These are phyloP conservation scores for Ecdyonurus torrentis DNA, from an alignment of 2,888 invertebrate genomes.

Conservation along the genomic window DNA sequence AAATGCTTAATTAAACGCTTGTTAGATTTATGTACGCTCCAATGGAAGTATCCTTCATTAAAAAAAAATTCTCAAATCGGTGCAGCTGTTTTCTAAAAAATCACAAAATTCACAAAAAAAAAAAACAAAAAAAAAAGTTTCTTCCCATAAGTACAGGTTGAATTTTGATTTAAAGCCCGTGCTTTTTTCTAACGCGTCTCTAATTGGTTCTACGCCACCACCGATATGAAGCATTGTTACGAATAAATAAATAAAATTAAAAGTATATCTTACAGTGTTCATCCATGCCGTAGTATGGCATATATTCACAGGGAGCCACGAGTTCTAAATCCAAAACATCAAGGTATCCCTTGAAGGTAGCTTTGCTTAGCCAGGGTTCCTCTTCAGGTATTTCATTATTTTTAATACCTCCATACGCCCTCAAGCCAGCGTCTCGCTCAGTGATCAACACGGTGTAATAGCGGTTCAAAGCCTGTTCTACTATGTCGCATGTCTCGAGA, in stretches of 20 bases:
- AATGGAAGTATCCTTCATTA: too few species aligned
- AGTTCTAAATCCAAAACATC: constrained; percentile 36
- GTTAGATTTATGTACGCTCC: too few species aligned
- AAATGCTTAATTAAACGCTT: too few species aligned
- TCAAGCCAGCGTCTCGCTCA: constrained; percentile 9
- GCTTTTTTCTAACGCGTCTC: too few species aligned
- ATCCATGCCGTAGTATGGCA: constrained; percentile 51
- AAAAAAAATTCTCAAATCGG: too few species aligned
- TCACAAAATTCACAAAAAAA: too few species aligned
- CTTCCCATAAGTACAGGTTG: too few species aligned
- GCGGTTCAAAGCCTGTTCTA: constrained; percentile 36
- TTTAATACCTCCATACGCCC: neutral
- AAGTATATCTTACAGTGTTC: constrained; percentile 50
- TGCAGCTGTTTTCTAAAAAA: too few species aligned
- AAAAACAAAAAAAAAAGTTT: too few species aligned
- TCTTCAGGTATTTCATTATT: constrained; percentile 6
- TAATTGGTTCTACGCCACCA: too few species aligned
- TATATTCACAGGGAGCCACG: constrained; percentile 39
- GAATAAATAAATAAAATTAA: neutral
- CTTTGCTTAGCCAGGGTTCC: constrained; percentile 16
- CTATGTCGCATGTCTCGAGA: constrained; percentile 33
- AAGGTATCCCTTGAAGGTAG: constrained; percentile 27
- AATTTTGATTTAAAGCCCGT: too few species aligned
- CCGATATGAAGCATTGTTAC: too few species aligned
- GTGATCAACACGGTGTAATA: constrained; percentile 29